Base-by-base conservation (phyloP, 2,113 vertebrate genomes). In the Macquaria australasica region DNA sequence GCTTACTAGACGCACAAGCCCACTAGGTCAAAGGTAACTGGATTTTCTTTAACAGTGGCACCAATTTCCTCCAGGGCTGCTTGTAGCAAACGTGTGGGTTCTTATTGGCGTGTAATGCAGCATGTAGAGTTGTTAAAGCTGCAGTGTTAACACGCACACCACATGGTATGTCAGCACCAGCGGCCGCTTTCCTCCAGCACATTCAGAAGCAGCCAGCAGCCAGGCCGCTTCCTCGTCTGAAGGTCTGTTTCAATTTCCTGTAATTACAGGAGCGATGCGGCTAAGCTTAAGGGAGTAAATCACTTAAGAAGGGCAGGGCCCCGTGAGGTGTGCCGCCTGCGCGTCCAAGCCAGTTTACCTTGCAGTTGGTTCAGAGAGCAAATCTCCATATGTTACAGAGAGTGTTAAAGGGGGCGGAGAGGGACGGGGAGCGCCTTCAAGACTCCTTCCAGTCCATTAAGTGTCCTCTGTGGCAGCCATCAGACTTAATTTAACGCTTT, bases 311-410 rank as follows among this genome's bases (percentile, higher is more conserved):
- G 90, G 91, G 23, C 80, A 55, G 62, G 78, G 81, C 84, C 79
- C 84, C 86, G 55, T 37, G 88, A 92, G 94, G 91, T 93, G 89
- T 87, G 83, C 77, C 16, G 70, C 63, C 70, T 60, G 55, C 5
- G 77, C 48, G 79, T 85, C 76, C 64, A 89, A 92, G 84, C 90
- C 89, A 89, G 87, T 93, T 88, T 93, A 68, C 74, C 62, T 73
- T 51, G 45, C 39, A 51, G 25, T 56, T 21, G 71, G 84, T 89
- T 83, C 78, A 89, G 70, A 81, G 82, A 78, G 87, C 91, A 93
- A 93, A 92, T 86, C 92, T 89, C 93, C 94, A 91, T 95, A 92
- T 95, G 93, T 88, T 89, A 70, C 83, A 1, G 31, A n/a, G 67
- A 79, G 81, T 2, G 64, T 79, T 55, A 72, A 71, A 59, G 62